Conservation (phyloP, 1,140 invertebrate genomes). For the Procambarus virginalis region DNA sequence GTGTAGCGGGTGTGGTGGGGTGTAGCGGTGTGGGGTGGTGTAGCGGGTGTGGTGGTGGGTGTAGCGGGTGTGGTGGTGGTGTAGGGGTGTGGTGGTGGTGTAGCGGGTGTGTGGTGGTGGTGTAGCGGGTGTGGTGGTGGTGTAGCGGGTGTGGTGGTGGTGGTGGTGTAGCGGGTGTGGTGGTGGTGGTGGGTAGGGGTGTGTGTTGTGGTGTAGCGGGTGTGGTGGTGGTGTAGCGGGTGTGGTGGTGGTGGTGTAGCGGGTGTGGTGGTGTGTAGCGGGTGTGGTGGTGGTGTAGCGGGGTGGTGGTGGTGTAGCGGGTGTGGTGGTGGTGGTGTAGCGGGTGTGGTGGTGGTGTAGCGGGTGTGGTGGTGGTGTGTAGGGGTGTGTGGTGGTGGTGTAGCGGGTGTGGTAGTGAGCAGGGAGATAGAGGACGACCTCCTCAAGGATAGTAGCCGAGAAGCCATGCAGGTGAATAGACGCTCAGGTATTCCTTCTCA, state of each 20-base stretch:
- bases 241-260: neutral
- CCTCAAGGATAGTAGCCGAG: neutral
- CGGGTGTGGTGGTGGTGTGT: neutral
- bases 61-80: no score
- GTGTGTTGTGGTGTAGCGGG: neutral
- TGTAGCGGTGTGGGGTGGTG: neutral
- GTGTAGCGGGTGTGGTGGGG: no score
- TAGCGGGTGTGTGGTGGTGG: neutral
- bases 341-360: neutral
- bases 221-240: neutral
- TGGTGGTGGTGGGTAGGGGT: neutral
- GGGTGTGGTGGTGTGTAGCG: no score
- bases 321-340: neutral
- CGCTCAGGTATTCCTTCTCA: conserved; percentile 5
- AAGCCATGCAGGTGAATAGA: neutral
- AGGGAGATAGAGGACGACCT: neutral
- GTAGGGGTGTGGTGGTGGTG: neutral
- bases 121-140: neutral
- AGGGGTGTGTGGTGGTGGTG: neutral
- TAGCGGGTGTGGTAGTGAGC: neutral
- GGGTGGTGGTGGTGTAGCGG: no score
- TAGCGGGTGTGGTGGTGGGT: neutral
- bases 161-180: neutral
- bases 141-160: no score
- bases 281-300: neutral